Evolutionary conservation across 2,113 vertebrate species (phyloP).

Genomic region (Nycticorax nycticorax): DNA sequence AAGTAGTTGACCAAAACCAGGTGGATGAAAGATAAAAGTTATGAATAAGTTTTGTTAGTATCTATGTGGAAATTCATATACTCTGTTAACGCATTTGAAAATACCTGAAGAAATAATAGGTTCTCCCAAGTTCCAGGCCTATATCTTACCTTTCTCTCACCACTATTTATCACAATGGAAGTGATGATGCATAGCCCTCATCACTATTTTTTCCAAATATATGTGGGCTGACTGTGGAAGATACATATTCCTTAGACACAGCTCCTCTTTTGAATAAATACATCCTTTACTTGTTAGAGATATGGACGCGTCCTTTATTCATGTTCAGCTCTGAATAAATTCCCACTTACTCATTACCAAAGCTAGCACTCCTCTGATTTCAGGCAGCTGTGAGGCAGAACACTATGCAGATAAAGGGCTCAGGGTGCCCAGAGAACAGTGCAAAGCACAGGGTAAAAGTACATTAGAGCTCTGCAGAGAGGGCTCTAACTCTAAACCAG

Average conservation of each 20-base stretch:
- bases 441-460: background rate
- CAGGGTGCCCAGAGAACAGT: background rate
- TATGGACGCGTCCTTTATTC: background rate
- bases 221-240: background rate
- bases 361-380: background rate
- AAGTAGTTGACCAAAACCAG: background rate
- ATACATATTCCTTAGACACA: background rate
- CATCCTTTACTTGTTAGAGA: background rate
- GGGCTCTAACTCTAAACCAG: background rate
- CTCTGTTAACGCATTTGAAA: background rate
- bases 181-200: background rate
- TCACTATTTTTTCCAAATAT: background rate
- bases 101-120: background rate
- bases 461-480: background rate
- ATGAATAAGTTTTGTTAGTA: background rate
- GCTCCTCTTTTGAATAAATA: background rate
- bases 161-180: background rate
- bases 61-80: background rate
- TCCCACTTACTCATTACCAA: background rate
- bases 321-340: background rate
- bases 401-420: background rate
- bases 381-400: background rate
- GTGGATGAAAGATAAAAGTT: background rate
- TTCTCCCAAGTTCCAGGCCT: background rate
- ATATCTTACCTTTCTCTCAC: background rate